These are phyloP conservation scores for Aproaerema taeniolella DNA, from an alignment of 2,888 invertebrate species.

Conservation along the genomic window DNA sequence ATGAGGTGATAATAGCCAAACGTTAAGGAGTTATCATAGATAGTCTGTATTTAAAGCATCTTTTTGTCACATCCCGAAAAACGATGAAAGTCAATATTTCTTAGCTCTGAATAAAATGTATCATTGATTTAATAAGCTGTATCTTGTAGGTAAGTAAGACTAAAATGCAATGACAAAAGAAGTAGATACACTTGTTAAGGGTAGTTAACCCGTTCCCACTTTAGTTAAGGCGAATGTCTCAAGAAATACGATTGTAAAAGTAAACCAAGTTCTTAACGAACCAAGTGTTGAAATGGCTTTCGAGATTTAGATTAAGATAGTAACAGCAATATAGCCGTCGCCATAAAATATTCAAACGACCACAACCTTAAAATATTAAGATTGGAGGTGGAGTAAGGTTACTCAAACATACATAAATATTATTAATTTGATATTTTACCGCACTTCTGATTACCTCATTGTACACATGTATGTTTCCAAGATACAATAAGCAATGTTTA, in stretches of 20 bases:
- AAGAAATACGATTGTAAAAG: neutral
- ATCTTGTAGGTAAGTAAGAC: too few species aligned
- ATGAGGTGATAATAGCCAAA: slow-evolving; percentile 71
- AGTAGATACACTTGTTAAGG: slow-evolving; percentile 10
- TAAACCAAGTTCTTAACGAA: slow-evolving; percentile 8
- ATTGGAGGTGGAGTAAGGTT: too few species aligned
- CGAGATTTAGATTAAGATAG: slow-evolving; percentile 10
- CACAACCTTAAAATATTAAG: too few species aligned
- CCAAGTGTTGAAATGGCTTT: too few species aligned
- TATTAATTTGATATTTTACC: too few species aligned
- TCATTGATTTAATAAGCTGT: neutral
- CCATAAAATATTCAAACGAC: slow-evolving; percentile 1
- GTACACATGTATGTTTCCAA: too few species aligned
- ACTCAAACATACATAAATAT: too few species aligned
- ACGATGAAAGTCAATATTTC: neutral
- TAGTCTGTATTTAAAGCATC: slow-evolving; percentile 22
- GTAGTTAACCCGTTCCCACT: slow-evolving; percentile 10
- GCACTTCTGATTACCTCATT: too few species aligned
- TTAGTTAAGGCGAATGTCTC: neutral
- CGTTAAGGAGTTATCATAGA: slow-evolving; percentile 50
- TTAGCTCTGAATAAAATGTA: neutral
- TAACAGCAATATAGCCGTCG: neutral
- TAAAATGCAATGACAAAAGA: too few species aligned
- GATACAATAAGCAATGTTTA: too few species aligned
- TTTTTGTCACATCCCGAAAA: slow-evolving; percentile 1